phyloP scores from a whole-genome alignment of 2,113 vertebrate genomes.

The Indicator indicator region DNA sequence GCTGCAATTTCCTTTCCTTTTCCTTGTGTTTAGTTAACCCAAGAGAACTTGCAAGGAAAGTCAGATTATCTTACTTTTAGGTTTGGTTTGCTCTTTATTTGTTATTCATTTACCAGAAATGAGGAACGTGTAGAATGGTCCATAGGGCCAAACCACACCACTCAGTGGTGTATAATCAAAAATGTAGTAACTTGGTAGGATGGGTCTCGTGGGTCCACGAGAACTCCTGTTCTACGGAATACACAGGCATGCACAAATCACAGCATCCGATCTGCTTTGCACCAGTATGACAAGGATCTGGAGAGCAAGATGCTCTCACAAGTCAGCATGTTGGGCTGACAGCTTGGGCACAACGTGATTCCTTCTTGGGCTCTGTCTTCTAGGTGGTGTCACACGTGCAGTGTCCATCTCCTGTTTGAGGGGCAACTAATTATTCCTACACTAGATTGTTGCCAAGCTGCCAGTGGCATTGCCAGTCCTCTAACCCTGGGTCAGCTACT shows the following conservation, averaged over 20 bases:
- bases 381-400: fast-evolving
- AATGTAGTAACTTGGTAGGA: neutral
- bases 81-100: neutral
- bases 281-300: fast-evolving
- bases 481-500: neutral
- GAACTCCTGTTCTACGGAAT: fast-evolving
- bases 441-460: neutral
- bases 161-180: neutral
- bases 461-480: neutral
- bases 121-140: neutral
- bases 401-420: neutral
- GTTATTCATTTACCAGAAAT: neutral
- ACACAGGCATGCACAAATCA: fast-evolving
- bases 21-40: neutral
- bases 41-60: neutral
- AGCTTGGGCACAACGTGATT: fast-evolving
- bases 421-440: neutral
- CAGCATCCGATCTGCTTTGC: fast-evolving
- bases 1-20: neutral
- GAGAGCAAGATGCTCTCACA: neutral
- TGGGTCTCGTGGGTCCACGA: neutral
- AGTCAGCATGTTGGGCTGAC: fast-evolving
- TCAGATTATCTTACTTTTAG: neutral
- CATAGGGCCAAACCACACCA: neutral
- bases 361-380: neutral